Conservation (phyloP, 2,113 vertebrate genomes). For the Seriola quinqueradiata region DNA sequence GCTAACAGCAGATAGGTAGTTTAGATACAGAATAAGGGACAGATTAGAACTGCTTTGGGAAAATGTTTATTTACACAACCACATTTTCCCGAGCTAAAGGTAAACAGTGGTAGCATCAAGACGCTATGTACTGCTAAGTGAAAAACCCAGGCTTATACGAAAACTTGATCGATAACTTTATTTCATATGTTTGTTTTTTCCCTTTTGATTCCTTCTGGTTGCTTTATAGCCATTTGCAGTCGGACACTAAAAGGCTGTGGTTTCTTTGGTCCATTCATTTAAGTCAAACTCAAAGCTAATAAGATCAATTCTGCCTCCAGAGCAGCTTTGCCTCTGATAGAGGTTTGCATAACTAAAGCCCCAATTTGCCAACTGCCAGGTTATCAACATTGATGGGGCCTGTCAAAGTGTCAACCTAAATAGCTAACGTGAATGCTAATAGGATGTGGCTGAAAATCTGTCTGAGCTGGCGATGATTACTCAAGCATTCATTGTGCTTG, state of each 20-base stretch:
- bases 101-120: not conserved
- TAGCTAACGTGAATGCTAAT: slow-evolving; percentile 58
- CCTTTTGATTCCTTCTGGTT: not conserved
- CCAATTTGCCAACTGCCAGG: slow-evolving; percentile 53
- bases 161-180: not conserved
- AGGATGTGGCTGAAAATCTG: slow-evolving; percentile 37
- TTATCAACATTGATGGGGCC: slow-evolving; percentile 44
- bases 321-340: slow-evolving; percentile 44
- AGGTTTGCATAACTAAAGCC: slow-evolving; percentile 44
- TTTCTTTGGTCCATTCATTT: not conserved
- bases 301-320: slow-evolving; percentile 47
- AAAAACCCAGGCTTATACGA: not conserved
- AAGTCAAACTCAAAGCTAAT: slow-evolving; percentile 36
- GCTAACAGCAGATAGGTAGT: slow-evolving; percentile 24
- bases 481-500: slow-evolving; percentile 28
- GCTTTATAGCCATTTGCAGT: not conserved
- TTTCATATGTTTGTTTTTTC: not conserved
- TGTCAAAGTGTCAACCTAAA: slow-evolving; percentile 59
- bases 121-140: not conserved
- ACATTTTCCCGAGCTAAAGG: not conserved
- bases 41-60: not conserved
- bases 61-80: not conserved
- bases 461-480: slow-evolving; percentile 21
- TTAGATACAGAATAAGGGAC: slow-evolving; percentile 7
- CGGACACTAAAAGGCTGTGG: not conserved